Conservation (phyloP, 2,113 vertebrate species). For the Entomyzon cyanotis region DNA sequence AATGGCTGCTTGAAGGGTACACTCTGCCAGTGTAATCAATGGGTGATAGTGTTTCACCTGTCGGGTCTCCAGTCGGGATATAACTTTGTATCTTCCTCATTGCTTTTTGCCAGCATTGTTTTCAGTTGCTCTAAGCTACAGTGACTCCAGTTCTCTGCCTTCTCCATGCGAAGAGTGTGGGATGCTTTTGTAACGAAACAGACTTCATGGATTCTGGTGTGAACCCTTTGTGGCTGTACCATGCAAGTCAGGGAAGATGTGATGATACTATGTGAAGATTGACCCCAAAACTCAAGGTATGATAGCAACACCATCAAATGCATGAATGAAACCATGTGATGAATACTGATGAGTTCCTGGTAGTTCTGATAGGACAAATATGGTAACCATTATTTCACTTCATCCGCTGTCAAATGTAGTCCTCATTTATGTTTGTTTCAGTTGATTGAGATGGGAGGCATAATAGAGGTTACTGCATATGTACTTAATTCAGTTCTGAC, state of each 20-base stretch:
- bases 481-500: background rate
- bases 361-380: background rate
- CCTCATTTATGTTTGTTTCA: background rate
- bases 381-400: background rate
- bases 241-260: background rate
- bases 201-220: background rate
- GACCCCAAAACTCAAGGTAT: background rate
- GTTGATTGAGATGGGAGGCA: background rate
- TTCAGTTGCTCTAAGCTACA: background rate
- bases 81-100: background rate
- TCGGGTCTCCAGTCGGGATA: background rate
- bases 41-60: background rate
- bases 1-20: background rate
- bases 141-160: background rate
- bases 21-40: background rate
- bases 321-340: background rate
- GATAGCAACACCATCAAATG: background rate
- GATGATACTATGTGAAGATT: background rate
- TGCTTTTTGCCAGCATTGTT: background rate
- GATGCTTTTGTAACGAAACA: background rate
- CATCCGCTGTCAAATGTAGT: background rate
- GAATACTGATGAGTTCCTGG: background rate
- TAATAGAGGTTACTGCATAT: background rate
- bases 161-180: background rate
- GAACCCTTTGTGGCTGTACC: background rate